phyloP scores from a whole-genome alignment of 2,888 invertebrate genomes.

The Steinernema carpocapsae region DNA sequence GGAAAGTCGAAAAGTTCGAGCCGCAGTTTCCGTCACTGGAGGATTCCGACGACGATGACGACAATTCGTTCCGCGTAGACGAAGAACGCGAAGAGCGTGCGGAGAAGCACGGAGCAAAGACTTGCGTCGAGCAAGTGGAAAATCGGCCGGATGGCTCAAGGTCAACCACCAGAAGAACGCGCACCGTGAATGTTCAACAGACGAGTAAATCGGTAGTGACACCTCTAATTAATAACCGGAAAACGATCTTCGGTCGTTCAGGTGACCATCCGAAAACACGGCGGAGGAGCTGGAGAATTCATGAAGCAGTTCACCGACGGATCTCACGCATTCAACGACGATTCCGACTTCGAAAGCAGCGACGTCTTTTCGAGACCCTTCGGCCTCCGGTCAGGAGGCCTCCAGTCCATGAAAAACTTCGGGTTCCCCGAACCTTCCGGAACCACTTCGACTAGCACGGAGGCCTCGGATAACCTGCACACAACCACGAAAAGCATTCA shows the following conservation, averaged over 20 bases:
- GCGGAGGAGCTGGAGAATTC: conserved; percentile 55
- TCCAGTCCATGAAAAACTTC: conserved; percentile 21
- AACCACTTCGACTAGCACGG: not conserved
- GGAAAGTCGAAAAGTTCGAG: conserved; percentile 62
- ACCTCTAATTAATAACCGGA: not conserved
- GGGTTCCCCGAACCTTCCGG: not conserved
- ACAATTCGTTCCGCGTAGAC: conserved; percentile 59
- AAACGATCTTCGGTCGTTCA: conserved; percentile 36
- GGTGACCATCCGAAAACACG: conserved; percentile 58
- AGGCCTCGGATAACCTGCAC: conserved; percentile 24
- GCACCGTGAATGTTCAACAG: conserved; percentile 60
- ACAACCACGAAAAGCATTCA: conserved; percentile 63
- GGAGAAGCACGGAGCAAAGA: conserved; percentile 62
- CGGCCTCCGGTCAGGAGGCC: conserved; percentile 1
- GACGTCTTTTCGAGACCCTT: conserved; percentile 47
- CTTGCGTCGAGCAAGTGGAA: conserved; percentile 63
- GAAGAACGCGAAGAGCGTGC: conserved; percentile 62
- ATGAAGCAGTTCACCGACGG: conserved; percentile 54
- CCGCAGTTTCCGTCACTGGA: conserved; percentile 54
- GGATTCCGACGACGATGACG: conserved; percentile 62
- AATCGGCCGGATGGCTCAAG: conserved; percentile 60
- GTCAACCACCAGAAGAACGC: conserved; percentile 60
- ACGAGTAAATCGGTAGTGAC: conserved; percentile 57
- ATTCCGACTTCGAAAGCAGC: conserved; percentile 55
- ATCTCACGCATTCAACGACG: conserved; percentile 53